These are phyloP conservation scores for Gnathonemus echidnorhynchus DNA, from an alignment of 2,113 vertebrate genomes.

Conservation along the genomic window DNA sequence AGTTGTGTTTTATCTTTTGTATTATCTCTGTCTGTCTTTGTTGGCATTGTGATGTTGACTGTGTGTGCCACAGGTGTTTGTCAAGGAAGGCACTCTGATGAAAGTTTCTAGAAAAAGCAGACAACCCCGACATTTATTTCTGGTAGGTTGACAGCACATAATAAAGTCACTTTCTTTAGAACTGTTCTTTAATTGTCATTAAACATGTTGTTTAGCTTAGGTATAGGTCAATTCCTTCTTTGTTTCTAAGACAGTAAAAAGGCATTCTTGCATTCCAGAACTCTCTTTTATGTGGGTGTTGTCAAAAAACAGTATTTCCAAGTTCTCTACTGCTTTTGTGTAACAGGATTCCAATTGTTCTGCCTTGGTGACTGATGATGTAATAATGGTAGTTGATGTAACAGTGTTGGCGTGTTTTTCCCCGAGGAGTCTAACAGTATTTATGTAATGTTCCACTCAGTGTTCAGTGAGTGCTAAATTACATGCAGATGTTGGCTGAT, in stretches of 20 bases:
- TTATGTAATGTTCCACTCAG: background rate
- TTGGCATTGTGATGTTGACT: conserved; percentile 8
- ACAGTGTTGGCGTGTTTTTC: background rate
- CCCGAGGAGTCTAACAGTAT: background rate
- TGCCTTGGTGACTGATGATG: conserved; percentile 15
- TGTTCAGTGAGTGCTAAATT: background rate
- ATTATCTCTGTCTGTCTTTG: background rate
- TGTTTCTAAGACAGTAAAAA: background rate
- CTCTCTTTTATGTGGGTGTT: background rate
- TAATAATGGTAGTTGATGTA: conserved; percentile 10
- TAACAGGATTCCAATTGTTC: background rate
- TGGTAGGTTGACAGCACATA: conserved; percentile 64
- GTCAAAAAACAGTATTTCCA: background rate
- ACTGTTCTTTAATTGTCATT: background rate
- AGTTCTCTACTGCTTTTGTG: background rate
- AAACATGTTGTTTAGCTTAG: background rate
- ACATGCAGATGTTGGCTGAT: background rate
- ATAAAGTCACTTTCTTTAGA: background rate
- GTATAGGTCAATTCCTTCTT: background rate
- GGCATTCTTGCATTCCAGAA: background rate
- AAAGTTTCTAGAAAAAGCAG: conserved; percentile 80
- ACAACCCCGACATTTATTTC: conserved; percentile 86
- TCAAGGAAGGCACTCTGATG: conserved; percentile 93
- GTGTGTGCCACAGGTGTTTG: conserved; percentile 69
- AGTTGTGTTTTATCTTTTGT: background rate